Percentiles rank a stretch among this genome's conserved stretches.
Conservation (phyloP, 2,888 invertebrate genomes). For the Synergus itoensis region DNA sequence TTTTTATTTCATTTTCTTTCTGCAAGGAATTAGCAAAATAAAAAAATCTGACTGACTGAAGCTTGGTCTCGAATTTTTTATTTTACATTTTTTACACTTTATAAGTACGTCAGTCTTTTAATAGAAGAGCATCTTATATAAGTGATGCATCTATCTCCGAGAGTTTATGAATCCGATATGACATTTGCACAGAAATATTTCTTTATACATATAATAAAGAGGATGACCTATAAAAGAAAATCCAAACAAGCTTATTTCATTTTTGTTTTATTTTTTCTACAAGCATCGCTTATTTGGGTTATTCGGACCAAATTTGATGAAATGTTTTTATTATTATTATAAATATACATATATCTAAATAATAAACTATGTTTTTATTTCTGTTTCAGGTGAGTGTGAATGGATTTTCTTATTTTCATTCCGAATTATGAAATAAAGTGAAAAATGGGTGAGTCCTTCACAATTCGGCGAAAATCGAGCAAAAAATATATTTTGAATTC, state of each 20-base stretch:
- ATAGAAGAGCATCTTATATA: not conserved
- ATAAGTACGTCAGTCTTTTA: not conserved
- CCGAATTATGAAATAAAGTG: not conserved
- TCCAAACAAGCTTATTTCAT: not conserved
- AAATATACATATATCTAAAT: not conserved
- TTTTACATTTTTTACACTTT: not conserved
- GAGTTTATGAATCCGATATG: not conserved
- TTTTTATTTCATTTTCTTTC: not conserved
- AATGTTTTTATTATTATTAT: not conserved
- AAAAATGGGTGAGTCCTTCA: not conserved
- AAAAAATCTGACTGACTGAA: not conserved
- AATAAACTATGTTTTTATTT: constrained; percentile 8
- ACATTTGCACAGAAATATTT: not conserved
- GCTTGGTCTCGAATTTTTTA: not conserved
- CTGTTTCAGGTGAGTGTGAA: constrained; percentile 26
- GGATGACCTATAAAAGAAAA: not conserved
- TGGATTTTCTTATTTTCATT: not conserved
- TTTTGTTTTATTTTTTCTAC: not conserved
- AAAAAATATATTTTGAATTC: no score
- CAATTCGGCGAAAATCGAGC: not conserved
- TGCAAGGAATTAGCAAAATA: not conserved
- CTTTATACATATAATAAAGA: not conserved
- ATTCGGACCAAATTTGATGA: not conserved
- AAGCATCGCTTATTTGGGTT: no score
- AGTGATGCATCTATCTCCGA: not conserved